phyloP scores from a whole-genome alignment of 2,113 vertebrate genomes.

The Catharus fuscescens region DNA sequence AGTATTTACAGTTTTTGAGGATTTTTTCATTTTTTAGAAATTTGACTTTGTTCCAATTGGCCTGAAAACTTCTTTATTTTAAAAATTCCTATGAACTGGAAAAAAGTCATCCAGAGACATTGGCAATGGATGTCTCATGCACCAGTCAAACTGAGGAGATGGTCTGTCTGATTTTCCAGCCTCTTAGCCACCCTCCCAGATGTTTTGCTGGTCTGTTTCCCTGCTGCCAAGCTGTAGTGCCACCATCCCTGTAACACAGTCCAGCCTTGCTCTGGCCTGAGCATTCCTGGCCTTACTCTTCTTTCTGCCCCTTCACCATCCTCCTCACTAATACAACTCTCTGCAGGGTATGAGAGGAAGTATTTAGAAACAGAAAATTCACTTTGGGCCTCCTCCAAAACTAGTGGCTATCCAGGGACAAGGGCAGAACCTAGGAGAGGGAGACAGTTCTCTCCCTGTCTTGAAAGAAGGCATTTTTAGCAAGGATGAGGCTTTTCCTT shows the following conservation, averaged over 20 bases:
- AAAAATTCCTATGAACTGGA: background rate
- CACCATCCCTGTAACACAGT: background rate
- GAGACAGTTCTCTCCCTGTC: background rate
- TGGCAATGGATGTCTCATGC: background rate
- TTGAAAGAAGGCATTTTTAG: background rate
- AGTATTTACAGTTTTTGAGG: background rate
- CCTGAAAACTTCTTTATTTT: background rate
- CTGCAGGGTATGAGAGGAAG: background rate
- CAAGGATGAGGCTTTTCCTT: background rate
- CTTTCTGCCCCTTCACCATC: background rate
- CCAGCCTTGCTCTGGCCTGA: accelerated
- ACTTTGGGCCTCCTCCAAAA: accelerated
- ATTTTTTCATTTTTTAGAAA: background rate
- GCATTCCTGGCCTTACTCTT: background rate
- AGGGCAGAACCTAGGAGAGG: background rate
- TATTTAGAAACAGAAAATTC: background rate
- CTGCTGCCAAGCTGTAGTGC: background rate
- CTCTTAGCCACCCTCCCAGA: background rate
- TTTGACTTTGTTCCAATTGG: background rate
- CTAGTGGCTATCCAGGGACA: background rate
- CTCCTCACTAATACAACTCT: background rate
- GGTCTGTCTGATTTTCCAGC: background rate
- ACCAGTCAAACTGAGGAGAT: background rate
- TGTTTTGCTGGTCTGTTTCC: background rate
- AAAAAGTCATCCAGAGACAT: background rate